phyloP scores from a whole-genome alignment of 2,888 invertebrate species.

The Ceratothoa steindachneri region DNA sequence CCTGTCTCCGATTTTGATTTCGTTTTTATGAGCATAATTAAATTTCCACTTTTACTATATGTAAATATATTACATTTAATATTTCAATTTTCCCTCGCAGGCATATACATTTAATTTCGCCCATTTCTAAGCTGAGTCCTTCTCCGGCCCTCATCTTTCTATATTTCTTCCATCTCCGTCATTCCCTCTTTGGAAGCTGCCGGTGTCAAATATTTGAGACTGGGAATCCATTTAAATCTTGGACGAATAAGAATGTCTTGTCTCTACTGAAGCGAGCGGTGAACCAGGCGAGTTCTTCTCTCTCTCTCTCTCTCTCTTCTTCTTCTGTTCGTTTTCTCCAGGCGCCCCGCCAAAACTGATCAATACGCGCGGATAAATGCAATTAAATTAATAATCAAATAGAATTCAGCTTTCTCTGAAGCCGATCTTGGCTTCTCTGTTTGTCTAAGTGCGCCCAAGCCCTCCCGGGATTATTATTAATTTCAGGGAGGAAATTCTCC shows the following conservation, averaged over 20 bases:
- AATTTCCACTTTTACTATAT: not conserved
- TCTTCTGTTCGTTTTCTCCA: not conserved
- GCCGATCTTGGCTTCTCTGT: not conserved
- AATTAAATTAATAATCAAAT: slow-evolving; percentile 10
- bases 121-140: not conserved
- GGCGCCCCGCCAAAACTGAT: not conserved
- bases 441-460: not conserved
- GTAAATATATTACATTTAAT: slow-evolving; percentile 7
- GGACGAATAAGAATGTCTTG: slow-evolving; percentile 15
- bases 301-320: no score
- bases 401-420: not conserved
- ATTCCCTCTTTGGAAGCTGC: not conserved
- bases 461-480: not conserved
- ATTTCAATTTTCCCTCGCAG: slow-evolving; percentile 3
- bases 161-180: not conserved
- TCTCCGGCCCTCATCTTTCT: not conserved
- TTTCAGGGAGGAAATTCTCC: not conserved
- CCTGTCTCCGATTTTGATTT: not conserved
- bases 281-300: not conserved
- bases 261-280: slow-evolving; percentile 7
- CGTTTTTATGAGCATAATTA: not conserved
- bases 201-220: slow-evolving; percentile 10
- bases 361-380: slow-evolving; percentile 9
- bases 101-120: slow-evolving; percentile 1
- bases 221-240: slow-evolving; percentile 15